A percentile compares a stretch with the other conserved stretches of the same genome.
These are phyloP conservation scores for Arctopsyche grandis DNA, from an alignment of 1,140 invertebrate genomes.

Conservation along the genomic window DNA sequence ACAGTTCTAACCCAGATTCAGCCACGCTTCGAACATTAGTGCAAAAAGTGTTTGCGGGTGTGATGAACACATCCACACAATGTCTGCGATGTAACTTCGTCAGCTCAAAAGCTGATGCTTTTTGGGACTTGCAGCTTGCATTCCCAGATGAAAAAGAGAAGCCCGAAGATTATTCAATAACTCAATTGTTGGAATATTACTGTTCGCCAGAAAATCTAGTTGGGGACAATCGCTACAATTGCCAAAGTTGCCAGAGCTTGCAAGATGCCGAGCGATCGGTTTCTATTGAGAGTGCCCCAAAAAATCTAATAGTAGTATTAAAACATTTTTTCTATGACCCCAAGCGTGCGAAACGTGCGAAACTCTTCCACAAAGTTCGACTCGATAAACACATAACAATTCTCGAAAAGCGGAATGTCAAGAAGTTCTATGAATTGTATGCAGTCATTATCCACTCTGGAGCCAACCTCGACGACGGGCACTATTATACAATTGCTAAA, in stretches of 20 bases:
- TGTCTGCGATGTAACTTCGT: conserved; percentile 76
- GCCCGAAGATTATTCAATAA: conserved; percentile 69
- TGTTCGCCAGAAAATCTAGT: conserved; percentile 77
- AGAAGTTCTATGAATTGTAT: conserved; percentile 75
- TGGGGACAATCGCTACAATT: conserved; percentile 85
- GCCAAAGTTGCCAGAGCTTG: conserved; percentile 77
- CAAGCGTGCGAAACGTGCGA: conserved; percentile 76
- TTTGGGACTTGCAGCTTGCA: conserved; percentile 83
- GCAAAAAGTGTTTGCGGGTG: conserved; percentile 78
- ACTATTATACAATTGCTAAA: conserved; percentile 86
- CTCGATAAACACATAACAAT: conserved; percentile 71
- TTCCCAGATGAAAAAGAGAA: conserved; percentile 71
- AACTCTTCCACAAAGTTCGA: conserved; percentile 75
- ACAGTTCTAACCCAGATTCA: background rate
- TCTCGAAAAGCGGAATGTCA: conserved; percentile 63
- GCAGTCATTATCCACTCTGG: conserved; percentile 87
- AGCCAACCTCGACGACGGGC: conserved; percentile 82
- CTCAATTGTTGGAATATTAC: conserved; percentile 79
- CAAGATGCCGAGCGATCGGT: conserved; percentile 82
- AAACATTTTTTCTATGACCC: conserved; percentile 84
- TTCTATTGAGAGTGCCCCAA: conserved; percentile 75
- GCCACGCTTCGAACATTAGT: conserved; percentile 63
- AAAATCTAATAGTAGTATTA: conserved; percentile 81
- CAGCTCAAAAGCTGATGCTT: conserved; percentile 78
- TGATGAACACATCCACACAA: conserved; percentile 75